Evolutionary conservation across 2,888 invertebrate genomes (phyloP).

Genomic region (Coelinius sp.): DNA sequence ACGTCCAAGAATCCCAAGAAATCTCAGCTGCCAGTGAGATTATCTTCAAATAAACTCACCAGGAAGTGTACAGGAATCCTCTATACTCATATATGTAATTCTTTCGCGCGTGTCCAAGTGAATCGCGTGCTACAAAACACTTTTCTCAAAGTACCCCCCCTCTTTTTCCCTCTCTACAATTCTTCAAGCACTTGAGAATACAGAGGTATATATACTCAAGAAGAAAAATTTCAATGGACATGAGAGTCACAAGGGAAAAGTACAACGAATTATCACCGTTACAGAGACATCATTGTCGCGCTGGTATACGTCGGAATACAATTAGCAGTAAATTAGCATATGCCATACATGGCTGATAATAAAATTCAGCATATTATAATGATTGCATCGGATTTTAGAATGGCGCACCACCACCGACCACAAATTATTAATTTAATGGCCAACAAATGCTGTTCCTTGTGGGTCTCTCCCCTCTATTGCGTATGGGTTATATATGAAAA

Average conservation of each 20-base stretch:
- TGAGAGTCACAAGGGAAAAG: not conserved
- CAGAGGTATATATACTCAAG: constrained; percentile 14
- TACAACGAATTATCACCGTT: constrained; percentile 44
- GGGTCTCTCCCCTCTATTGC: constrained; percentile 6
- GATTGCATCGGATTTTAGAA: constrained; percentile 70
- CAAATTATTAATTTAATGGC: constrained; percentile 71
- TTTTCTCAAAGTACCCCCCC: constrained; percentile 36
- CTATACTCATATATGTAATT: constrained; percentile 30
- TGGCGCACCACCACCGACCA: constrained; percentile 67
- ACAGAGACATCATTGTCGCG: constrained; percentile 67
- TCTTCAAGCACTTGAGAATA: not conserved
- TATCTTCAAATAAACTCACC: constrained; percentile 28
- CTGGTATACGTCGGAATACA: constrained; percentile 62
- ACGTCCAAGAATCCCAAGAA: constrained; percentile 27
- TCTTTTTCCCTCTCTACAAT: not conserved
- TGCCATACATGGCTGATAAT: constrained; percentile 62
- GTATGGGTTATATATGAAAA: constrained; percentile 11
- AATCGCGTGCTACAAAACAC: constrained; percentile 48
- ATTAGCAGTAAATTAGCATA: constrained; percentile 71
- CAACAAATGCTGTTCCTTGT: constrained; percentile 32
- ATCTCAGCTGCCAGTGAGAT: constrained; percentile 34
- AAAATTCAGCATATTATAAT: constrained; percentile 69
- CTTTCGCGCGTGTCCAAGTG: constrained; percentile 51
- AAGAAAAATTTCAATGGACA: constrained; percentile 1
- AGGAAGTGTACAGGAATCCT: constrained; percentile 25